phyloP scores from a whole-genome alignment of 2,888 invertebrate genomes.

The Harpagoxenus sublaevis region DNA sequence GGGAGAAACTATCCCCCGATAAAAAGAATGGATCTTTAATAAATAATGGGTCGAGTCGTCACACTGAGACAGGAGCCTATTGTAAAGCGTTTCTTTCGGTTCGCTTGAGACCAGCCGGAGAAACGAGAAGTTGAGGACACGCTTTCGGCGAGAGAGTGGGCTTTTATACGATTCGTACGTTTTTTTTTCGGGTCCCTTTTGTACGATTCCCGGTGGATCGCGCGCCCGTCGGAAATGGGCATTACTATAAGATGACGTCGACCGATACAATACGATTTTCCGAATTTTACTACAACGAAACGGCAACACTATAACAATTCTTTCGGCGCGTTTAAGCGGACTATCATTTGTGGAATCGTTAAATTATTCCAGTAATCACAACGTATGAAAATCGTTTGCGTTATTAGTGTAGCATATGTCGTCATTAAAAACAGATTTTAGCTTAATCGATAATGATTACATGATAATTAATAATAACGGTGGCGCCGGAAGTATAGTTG shows the following conservation, averaged over 20 bases:
- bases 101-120: constrained; percentile 65
- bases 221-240: constrained; percentile 19
- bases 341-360: background rate
- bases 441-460: constrained; percentile 14
- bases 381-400: background rate
- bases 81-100: constrained; percentile 70
- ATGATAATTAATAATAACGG: constrained; percentile 24
- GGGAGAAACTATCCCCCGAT: constrained; percentile 70
- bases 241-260: constrained; percentile 31
- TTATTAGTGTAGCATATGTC: background rate
- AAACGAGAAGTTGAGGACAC: constrained; percentile 68
- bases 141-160: constrained; percentile 39
- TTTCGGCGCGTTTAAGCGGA: background rate
- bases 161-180: constrained; percentile 49
- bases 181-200: constrained; percentile 39
- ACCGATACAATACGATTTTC: constrained; percentile 33
- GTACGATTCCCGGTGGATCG: constrained; percentile 30
- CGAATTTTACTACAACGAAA: constrained; percentile 11
- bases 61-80: constrained; percentile 65
- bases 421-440: constrained; percentile 21
- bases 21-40: constrained; percentile 77
- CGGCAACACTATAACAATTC: background rate
- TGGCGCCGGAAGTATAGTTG: constrained; percentile 4
- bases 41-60: constrained; percentile 73
- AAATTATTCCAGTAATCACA: background rate